Evolutionary conservation across 1,140 invertebrate genomes (phyloP), one percentile per base, ranked within the genome.

Genomic region (Drosophila lacteicornis): DNA sequence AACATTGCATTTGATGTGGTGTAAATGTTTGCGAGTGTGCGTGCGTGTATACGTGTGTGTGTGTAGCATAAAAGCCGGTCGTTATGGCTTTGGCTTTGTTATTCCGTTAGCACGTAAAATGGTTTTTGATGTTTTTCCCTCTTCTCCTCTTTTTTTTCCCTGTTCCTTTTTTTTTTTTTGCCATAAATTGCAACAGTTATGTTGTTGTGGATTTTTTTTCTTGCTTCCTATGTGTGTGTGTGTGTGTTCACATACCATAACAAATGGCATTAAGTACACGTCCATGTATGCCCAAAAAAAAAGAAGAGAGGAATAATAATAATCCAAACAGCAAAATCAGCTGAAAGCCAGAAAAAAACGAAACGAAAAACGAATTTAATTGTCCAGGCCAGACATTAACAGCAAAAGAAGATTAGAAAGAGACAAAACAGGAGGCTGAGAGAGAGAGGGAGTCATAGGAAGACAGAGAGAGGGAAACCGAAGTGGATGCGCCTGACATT

Each of bases 41-140:
- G 42, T 40, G 22, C 45, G 13, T 15, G 17, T 33, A 15, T 40
- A n/a, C 43, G 22, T 50, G 13, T 22, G n/a, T 53, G n/a, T 53
- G 47, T 50, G 50, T 60, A 51, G 58, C 75, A 61, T 62, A 69
- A 69, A 53, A 59, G 68, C 80, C 84, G 84, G 76, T 81, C 77
- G 87, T 87, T 79, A 56, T 56, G 53, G 76, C 75, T 62, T 78
- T 78, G 76, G 68, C 57, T 78, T 79, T 87, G 84, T 87, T 83
- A 87, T 87, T 78, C 75, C 71, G 73, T 87, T 88, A 88, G 81
- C 84, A 83, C 80, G 80, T 84, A 78, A 87, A 87, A 88, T 70
- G 84, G 62, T 80, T 80, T 79, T 71, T 80, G 60, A 78, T 71
- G 69, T 75, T 80, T 74, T 70, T 56, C 56, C 57, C 61, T 22